These are phyloP conservation scores for Zonotrichia leucophrys DNA, from an alignment of 2,113 vertebrate genomes.

Conservation along the genomic window DNA sequence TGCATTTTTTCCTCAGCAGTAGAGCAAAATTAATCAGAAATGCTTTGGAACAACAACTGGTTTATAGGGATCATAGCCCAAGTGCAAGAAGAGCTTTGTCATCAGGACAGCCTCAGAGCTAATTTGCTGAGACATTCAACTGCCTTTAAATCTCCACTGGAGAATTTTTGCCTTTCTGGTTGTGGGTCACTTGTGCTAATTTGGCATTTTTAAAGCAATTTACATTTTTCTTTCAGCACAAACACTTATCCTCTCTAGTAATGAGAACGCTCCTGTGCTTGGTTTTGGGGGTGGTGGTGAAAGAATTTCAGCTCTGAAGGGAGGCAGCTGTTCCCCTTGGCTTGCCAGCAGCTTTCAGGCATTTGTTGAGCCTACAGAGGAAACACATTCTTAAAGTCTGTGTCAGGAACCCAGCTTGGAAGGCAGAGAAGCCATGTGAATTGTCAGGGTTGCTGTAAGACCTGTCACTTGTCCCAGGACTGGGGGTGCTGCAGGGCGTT, in stretches of 20 bases:
- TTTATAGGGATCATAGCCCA: neutral
- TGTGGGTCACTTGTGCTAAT: conserved; percentile 31
- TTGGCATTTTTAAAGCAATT: conserved; percentile 31
- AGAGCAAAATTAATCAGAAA: conserved; percentile 18
- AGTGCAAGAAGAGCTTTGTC: neutral
- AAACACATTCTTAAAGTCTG: conserved; percentile 40
- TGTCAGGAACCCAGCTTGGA: neutral
- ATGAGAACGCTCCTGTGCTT: neutral
- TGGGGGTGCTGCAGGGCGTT: neutral
- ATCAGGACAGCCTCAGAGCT: neutral
- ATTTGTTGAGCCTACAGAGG: conserved; percentile 32
- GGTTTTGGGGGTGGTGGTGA: conserved; percentile 27
- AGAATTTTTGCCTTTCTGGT: neutral
- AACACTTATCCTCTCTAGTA: conserved; percentile 19
- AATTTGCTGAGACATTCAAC: conserved; percentile 17
- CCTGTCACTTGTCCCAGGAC: neutral
- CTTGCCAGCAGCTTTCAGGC: neutral
- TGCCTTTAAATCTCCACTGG: neutral
- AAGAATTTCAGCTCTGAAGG: conserved; percentile 18
- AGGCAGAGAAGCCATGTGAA: conserved; percentile 13
- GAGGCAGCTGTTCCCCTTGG: conserved; percentile 56
- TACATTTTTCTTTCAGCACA: conserved; percentile 52
- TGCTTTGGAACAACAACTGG: neutral
- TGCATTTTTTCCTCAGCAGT: neutral
- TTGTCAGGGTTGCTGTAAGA: neutral